Evolutionary conservation across 2,113 vertebrate genomes (phyloP).

Genomic region (Heterocephalus glaber): DNA sequence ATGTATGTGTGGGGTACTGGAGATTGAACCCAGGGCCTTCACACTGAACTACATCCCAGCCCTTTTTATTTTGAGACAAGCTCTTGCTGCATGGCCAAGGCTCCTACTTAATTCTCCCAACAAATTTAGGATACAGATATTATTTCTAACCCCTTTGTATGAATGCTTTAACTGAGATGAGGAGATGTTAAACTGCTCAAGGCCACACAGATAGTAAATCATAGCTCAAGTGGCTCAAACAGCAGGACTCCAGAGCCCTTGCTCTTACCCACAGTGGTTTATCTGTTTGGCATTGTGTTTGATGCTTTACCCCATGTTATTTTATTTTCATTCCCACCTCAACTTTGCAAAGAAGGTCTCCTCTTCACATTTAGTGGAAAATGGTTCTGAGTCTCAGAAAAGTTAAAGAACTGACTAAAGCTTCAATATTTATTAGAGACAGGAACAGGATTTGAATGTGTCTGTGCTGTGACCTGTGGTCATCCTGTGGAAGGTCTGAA

Average conservation of each 20-base stretch:
- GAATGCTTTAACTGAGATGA: not conserved
- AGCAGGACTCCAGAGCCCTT: accelerated
- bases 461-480: accelerated
- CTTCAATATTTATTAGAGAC: not conserved
- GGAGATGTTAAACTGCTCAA: not conserved
- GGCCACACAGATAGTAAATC: not conserved
- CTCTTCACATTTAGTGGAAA: not conserved
- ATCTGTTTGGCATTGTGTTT: accelerated
- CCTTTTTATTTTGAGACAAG: not conserved
- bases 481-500: not conserved
- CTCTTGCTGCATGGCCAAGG: not conserved
- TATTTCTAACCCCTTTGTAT: not conserved
- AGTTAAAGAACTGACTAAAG: not conserved
- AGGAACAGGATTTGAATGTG: not conserved
- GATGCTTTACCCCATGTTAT: not conserved
- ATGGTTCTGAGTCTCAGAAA: not conserved
- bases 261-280: no score
- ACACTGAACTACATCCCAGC: not conserved
- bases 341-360: not conserved
- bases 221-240: not conserved
- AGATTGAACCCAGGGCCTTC: not conserved
- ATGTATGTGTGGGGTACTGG: not conserved
- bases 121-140: no score
- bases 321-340: not conserved
- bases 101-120: not conserved